Percentiles rank a stretch among this genome's conserved stretches.
Conservation (phyloP, 2,113 vertebrate genomes). For the Perca flavescens region DNA sequence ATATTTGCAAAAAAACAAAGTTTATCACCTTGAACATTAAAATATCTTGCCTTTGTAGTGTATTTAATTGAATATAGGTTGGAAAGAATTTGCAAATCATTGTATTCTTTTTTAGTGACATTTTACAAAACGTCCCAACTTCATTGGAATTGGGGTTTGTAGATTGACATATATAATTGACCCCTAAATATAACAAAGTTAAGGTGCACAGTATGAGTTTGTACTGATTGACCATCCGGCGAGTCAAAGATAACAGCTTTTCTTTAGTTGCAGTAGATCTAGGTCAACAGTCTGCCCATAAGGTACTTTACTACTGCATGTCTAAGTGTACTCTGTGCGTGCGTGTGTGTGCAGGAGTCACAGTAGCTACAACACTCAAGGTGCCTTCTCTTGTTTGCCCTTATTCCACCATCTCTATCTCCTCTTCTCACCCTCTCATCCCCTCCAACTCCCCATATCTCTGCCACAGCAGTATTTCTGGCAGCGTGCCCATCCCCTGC, state of each 20-base stretch:
- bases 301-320: slow-evolving; percentile 27
- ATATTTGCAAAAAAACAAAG: no score
- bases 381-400: slow-evolving; percentile 59
- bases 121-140: no score
- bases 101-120: no score
- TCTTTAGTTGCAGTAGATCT: slow-evolving; percentile 48
- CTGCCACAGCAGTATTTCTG: slow-evolving; percentile 45
- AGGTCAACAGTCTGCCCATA: slow-evolving; percentile 55
- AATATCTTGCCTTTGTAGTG: no score
- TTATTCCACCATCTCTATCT: slow-evolving; percentile 25
- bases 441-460: background rate
- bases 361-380: slow-evolving; percentile 56
- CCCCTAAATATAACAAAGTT: background rate
- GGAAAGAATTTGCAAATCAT: no score
- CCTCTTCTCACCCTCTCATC: background rate
- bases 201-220: background rate
- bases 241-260: background rate
- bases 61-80: no score
- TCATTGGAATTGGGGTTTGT: no score
- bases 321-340: background rate
- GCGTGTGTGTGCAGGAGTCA: slow-evolving; percentile 26
- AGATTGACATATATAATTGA: background rate
- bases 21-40: no score
- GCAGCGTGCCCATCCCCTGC: slow-evolving; percentile 56
- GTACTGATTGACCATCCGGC: slow-evolving; percentile 35